Percentiles rank a stretch among this genome's conserved stretches.
Conservation (phyloP, 2,888 invertebrate species). For the Ephialtes manifestator region DNA sequence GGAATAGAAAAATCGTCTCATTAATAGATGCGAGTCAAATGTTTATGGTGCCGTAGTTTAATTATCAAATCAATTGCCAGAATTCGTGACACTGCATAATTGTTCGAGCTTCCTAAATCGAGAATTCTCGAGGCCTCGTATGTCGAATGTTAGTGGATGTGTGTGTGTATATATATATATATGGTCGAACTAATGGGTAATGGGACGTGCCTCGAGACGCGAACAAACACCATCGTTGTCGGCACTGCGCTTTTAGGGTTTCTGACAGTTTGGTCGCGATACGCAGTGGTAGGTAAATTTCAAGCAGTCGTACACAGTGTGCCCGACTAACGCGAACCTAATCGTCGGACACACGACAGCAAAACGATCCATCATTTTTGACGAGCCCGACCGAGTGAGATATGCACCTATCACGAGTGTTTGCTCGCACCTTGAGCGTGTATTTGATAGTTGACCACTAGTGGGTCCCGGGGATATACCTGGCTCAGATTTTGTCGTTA, state of each 20-base stretch:
- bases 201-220: conserved; percentile 77
- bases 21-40: background rate
- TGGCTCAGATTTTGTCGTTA: conserved; percentile 16
- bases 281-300: conserved; percentile 46
- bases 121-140: conserved; percentile 21
- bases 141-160: conserved; percentile 3
- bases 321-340: conserved; percentile 57
- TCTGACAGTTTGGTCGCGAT: conserved; percentile 33
- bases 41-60: background rate
- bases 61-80: background rate
- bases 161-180: conserved; percentile 19
- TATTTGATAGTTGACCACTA: conserved; percentile 37
- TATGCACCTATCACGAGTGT: conserved; percentile 55
- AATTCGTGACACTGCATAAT: conserved; percentile 44
- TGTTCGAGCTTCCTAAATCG: conserved; percentile 26
- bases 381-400: conserved; percentile 43
- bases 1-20: background rate
- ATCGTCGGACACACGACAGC: conserved; percentile 53
- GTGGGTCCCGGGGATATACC: conserved; percentile 22
- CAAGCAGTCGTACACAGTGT: conserved; percentile 26
- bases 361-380: conserved; percentile 65
- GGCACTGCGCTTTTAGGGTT: conserved; percentile 38
- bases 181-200: conserved; percentile 49
- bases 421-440: conserved; percentile 49
- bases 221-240: conserved; percentile 75